phyloP scores from a whole-genome alignment of 2,888 invertebrate genomes.

The Ischnus inquisitorius region DNA sequence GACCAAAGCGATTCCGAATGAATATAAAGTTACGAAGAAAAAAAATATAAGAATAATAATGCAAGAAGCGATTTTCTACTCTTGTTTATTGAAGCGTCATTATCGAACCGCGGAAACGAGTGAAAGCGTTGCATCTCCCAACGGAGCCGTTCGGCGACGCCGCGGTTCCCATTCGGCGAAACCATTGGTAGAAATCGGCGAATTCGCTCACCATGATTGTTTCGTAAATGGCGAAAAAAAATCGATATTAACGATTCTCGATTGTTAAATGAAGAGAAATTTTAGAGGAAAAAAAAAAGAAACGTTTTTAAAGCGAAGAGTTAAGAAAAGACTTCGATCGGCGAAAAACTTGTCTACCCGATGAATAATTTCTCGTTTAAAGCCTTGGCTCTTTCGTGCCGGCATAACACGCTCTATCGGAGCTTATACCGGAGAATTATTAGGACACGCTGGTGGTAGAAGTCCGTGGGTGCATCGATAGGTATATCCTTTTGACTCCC shows the following conservation, averaged over 20 bases:
- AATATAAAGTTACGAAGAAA: not conserved
- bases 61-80: not conserved
- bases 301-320: not conserved
- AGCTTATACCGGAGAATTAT: constrained; percentile 50
- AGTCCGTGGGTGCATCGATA: constrained; percentile 36
- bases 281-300: not conserved
- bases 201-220: not conserved
- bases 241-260: not conserved
- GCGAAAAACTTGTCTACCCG: no score
- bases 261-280: no score
- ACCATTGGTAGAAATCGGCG: constrained; percentile 20
- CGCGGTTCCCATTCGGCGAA: not conserved
- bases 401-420: not conserved
- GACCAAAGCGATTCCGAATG: not conserved
- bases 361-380: no score
- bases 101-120: not conserved
- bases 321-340: no score
- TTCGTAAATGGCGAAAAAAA: constrained; percentile 2
- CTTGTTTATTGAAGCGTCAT: constrained; percentile 5
- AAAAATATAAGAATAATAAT: constrained; percentile 2
- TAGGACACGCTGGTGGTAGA: constrained; percentile 33
- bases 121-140: constrained; percentile 30
- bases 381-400: not conserved
- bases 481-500: constrained; percentile 28
- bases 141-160: not conserved